Conservation (phyloP, 92 coral and sea anemone genomes). For the Actinostola sp. region DNA sequence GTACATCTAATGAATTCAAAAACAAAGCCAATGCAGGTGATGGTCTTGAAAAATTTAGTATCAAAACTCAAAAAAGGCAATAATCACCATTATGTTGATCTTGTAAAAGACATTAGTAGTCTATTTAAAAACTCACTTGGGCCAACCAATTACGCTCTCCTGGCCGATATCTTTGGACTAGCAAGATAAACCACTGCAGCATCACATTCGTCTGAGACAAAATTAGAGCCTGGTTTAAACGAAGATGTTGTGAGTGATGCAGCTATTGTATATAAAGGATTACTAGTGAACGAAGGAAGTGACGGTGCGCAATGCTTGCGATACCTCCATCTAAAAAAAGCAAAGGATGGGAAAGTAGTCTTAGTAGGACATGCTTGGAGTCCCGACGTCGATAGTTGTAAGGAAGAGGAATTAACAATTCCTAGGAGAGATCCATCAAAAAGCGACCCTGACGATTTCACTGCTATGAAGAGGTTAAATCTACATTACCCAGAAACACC, state of each 20-base stretch:
- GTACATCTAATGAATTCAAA: too few relatives aligned
- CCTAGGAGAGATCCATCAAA: conserved; percentile 26
- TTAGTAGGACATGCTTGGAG: conserved; percentile 45
- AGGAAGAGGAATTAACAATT: conserved; percentile 12
- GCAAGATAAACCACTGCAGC: conserved; percentile 50
- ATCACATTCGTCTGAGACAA: conserved; percentile 12
- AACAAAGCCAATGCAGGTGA: too few relatives aligned
- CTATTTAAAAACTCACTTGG: conserved; percentile 42
- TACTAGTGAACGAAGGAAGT: too few relatives aligned
- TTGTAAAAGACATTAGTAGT: conserved; percentile 43
- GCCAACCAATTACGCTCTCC: conserved; percentile 41
- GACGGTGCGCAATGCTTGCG: too few relatives aligned
- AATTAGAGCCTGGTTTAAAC: conserved; percentile 33
- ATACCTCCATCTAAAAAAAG: conserved; percentile 27
- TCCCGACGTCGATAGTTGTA: conserved; percentile 43
- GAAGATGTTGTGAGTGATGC: too few relatives aligned
- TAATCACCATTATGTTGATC: too few relatives aligned
- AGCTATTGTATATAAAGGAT: too few relatives aligned
- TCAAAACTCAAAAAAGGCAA: too few relatives aligned
- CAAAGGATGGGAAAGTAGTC: conserved; percentile 20
- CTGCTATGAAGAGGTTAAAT: conserved; percentile 39
- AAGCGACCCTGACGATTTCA: conserved; percentile 46
- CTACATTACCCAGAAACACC: too few relatives aligned
- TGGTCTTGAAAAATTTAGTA: too few relatives aligned
- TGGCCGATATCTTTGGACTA: conserved; percentile 49